Base-by-base conservation (phyloP, 2,113 vertebrate genomes). In the Benitochromis conjunctus region DNA sequence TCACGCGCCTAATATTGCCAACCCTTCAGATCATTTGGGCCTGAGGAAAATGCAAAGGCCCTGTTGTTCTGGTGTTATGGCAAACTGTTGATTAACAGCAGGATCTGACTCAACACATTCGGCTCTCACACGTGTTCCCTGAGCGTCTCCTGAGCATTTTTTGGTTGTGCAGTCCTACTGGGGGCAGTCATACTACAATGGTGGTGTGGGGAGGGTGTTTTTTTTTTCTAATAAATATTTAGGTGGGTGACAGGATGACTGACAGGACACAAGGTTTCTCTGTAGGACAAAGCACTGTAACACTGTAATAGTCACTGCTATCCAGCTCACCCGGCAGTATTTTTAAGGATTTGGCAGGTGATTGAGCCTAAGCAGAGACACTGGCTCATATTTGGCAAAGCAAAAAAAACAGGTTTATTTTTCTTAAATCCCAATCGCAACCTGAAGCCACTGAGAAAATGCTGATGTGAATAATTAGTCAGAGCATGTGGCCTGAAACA, bases 401-500 rank as follows among this genome's bases (percentile, higher is more conserved):
- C 4, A 34, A 48, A 76, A 2, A 51, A 38, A 2, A 12, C 10
- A 3, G 54, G 4, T 31, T 26, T 38, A 12, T 48, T 48, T 69
- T 6, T 24, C 46, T 81, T 84, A 56, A 31, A 41, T 8, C 13
- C 4, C 48, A 66, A 38, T 66, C 3, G 24, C 21, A 6, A 74
- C 66, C 38, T 53, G 31, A 66, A 77, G 56, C 79, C 55, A 1
- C 77, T 6, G 38, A 86, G 55, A 18, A 79, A 46, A 51, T 16
- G 36, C 36, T 79, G 78, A 24, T 10, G 64, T 80, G 83, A 79
- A 80, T 90, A 87, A 91, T 86, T 19, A 88, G 34, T 86, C 84
- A 54, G 76, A 57, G 85, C 81, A 79, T 53, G 86, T 62, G 69
- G 36, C 74, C 54, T 13, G 69, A 29, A 19, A 2, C 53, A 53